phyloP scores from a whole-genome alignment of 2,797 vertebrate species.

The Sorex maritimensis region DNA sequence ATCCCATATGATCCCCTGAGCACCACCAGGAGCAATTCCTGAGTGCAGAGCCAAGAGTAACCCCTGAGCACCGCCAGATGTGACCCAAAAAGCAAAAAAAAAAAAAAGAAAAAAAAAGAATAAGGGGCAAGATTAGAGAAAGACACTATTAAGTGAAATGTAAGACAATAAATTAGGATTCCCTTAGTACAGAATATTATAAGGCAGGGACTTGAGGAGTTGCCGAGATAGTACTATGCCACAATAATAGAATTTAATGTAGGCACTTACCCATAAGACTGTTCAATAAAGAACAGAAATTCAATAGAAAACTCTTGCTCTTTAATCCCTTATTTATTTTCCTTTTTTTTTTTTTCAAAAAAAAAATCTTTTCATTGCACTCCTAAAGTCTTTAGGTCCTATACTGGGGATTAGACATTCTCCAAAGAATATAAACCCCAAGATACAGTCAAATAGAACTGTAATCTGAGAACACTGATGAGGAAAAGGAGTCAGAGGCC shows the following conservation, averaged over 20 bases:
- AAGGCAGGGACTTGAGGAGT: neutral
- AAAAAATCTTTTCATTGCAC: neutral
- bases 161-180: slow-evolving; percentile 25
- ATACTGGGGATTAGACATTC: too few species aligned
- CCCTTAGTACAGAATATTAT: neutral
- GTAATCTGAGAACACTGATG: too few species aligned
- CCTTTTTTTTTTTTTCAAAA: too few species aligned
- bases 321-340: neutral
- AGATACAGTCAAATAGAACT: too few species aligned
- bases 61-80: too few species aligned
- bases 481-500: too few species aligned
- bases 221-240: neutral
- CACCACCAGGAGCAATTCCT: too few species aligned
- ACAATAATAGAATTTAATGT: neutral
- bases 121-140: neutral
- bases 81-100: too few species aligned
- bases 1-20: too few species aligned
- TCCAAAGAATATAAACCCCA: too few species aligned
- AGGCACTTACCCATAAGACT: neutral
- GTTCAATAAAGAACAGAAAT: neutral
- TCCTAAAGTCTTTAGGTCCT: too few species aligned
- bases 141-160: neutral
- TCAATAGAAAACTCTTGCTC: neutral
- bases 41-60: too few species aligned
- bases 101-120: neutral